Percentiles rank a stretch among this genome's conserved stretches.
These are phyloP conservation scores for Metaphire vulgaris DNA, from an alignment of 1,140 invertebrate species.

Conservation along the genomic window DNA sequence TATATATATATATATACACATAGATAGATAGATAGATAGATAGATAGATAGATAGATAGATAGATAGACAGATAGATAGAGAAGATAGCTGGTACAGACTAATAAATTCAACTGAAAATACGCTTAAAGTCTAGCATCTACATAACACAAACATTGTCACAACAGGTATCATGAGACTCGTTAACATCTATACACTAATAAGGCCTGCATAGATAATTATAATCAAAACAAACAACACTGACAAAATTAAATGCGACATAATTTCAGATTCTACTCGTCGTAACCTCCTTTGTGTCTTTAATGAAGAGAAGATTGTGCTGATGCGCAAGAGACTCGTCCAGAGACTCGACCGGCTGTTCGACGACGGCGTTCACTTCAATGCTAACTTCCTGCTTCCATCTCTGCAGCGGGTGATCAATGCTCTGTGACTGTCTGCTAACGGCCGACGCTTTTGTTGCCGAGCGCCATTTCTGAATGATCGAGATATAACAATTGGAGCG, in stretches of 20 bases:
- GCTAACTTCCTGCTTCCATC: not conserved
- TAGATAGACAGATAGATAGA: no score
- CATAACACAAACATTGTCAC: not conserved
- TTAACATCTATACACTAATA: not conserved
- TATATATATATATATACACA: no score
- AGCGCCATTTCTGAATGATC: not conserved
- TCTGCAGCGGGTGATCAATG: not conserved
- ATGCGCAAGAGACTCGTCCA: not conserved
- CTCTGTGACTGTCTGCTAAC: not conserved
- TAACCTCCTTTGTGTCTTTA: not conserved
- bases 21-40: no score
- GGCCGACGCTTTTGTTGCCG: not conserved
- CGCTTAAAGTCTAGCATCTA: not conserved
- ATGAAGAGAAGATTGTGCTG: not conserved
- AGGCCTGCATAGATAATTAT: constrained; percentile 2
- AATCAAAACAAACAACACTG: not conserved
- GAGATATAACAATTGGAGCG: no score
- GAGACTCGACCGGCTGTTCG: not conserved
- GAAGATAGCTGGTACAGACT: no score
- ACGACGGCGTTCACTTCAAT: not conserved
- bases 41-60: no score
- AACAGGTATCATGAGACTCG: not conserved
- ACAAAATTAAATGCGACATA: not conserved
- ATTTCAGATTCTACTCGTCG: not conserved
- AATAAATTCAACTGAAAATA: no score